phyloP scores from a whole-genome alignment of 1,140 invertebrate genomes.

The Meloidogyne chitwoodi region DNA sequence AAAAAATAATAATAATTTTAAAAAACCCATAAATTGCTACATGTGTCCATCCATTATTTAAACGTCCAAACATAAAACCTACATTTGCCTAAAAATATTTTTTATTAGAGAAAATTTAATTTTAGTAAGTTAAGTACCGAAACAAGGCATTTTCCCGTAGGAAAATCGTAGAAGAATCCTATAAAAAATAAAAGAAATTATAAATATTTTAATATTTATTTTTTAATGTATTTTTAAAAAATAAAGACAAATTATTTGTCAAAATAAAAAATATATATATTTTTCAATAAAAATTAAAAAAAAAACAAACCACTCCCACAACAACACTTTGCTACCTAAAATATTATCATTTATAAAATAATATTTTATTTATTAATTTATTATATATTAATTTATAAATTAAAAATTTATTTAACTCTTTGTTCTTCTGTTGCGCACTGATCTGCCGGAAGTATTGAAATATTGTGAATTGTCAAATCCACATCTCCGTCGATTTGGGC shows the following conservation, averaged over 20 bases:
- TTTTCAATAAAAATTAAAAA: neutral
- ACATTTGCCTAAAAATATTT: conserved; percentile 42
- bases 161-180: conserved; percentile 35
- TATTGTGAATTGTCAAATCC: conserved; percentile 59
- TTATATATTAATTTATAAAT: neutral
- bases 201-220: too few species aligned
- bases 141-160: conserved; percentile 41
- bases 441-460: conserved; percentile 56
- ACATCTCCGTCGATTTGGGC: conserved; percentile 48
- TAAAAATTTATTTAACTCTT: too few species aligned
- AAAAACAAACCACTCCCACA: conserved; percentile 50
- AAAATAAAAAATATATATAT: too few species aligned
- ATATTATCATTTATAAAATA: neutral
- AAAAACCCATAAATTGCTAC: conserved; percentile 49
- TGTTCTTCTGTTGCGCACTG: conserved; percentile 59
- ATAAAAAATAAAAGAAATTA: neutral
- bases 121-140: conserved; percentile 27
- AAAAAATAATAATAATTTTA: neutral
- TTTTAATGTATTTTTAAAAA: too few species aligned
- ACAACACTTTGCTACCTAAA: conserved; percentile 56
- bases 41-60: conserved; percentile 47
- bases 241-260: too few species aligned
- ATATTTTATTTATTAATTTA: neutral
- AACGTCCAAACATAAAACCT: conserved; percentile 54
- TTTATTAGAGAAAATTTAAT: neutral